Base-by-base conservation (phyloP, 2,797 vertebrate genomes). In the Morus bassanus region DNA sequence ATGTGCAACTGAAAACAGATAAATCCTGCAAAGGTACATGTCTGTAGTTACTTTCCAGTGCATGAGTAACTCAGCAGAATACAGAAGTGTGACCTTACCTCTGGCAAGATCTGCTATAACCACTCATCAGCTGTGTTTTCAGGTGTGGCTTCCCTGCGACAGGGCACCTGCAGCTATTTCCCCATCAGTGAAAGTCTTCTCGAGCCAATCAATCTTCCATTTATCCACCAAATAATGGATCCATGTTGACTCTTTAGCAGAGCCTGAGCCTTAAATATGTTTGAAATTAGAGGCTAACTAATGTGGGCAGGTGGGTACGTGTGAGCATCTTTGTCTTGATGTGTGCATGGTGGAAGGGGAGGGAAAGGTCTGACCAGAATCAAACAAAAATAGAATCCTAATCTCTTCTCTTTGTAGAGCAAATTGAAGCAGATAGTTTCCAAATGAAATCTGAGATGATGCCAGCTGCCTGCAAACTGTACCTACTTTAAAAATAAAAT, bases 391-490 rank as follows among this genome's bases (percentile, higher is more conserved):
- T 72, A 92, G 81, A 89, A 83, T 45, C 89, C 35, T 93, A 86
- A 94, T 95, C 59, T 89, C 73, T 94, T 88, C 63, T 86, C 73
- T 95, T 76, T 79, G 65, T 72, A 86, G 46, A 84, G 46, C 68
- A 96, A 89, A 93, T 88, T 89, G 90, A 45, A 96, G 78, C 50
- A 90, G 91, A 94, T 85, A 95, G 72, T 83, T 93, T 93, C 95
- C 89, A 96, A 94, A 94, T 91, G 89, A 96, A 96, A 96, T 67
- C 76, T 91, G 82, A 92, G 92, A 92, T 59, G 59, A 86, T 91
- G 81, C 89, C 87, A 95, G 92, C 91, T 96, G 94, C 65, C 59
- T 96, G 89, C 25, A 89, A 83, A 96, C 72, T 54, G 75, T 89
- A 89, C 75, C 82, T 78, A 33, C 45, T 94, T 95, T 60, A 91